A percentile compares a stretch with the other conserved stretches of the same genome.
These are phyloP conservation scores for Microcebus murinus DNA, from an alignment of 2,113 vertebrate genomes.

Conservation along the genomic window DNA sequence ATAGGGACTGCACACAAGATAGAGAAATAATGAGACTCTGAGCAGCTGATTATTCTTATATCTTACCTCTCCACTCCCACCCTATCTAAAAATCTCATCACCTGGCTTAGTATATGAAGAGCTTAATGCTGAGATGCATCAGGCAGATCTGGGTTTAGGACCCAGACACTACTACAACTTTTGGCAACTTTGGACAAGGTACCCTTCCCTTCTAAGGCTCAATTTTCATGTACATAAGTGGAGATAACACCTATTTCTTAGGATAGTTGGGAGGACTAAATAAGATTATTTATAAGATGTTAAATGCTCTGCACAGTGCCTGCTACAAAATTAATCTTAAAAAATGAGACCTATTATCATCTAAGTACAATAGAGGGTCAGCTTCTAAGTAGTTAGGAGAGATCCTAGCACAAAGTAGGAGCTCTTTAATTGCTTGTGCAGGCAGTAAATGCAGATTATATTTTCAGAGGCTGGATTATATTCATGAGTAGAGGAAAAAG, in stretches of 20 bases:
- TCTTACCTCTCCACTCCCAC: background rate
- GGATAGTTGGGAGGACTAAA: background rate
- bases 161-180: too few relatives aligned
- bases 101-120: background rate
- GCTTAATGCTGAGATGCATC: background rate
- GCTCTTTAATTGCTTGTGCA: background rate
- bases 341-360: background rate
- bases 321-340: background rate
- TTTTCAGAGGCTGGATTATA: background rate
- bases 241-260: background rate
- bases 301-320: background rate
- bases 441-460: background rate
- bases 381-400: background rate
- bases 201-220: background rate
- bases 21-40: background rate
- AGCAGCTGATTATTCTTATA: background rate
- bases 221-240: constrained; percentile 22
- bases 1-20: background rate
- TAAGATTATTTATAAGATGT: background rate
- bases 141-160: background rate
- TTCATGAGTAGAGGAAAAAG: background rate
- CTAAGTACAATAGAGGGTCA: background rate
- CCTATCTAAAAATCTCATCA: background rate
- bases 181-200: background rate
- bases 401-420: background rate